Percentiles rank a stretch among this genome's conserved stretches.
phyloP scores from a whole-genome alignment of 2,113 vertebrate species.

The Acanthisitta chloris region DNA sequence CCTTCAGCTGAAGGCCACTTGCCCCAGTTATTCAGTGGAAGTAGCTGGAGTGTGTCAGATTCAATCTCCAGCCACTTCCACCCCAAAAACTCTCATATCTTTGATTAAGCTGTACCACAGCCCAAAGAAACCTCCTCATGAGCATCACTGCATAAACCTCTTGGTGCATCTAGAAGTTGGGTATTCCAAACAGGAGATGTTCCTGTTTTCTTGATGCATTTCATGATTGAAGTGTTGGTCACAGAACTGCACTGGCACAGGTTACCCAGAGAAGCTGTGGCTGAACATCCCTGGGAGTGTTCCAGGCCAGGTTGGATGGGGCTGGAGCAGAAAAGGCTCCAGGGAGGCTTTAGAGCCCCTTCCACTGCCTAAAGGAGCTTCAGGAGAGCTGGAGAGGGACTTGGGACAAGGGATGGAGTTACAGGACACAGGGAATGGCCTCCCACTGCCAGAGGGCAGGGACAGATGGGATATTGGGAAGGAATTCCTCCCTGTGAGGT shows the following conservation, averaged over 20 bases:
- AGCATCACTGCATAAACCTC: accelerated
- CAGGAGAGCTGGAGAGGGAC: no score
- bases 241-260: neutral
- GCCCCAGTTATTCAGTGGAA: neutral
- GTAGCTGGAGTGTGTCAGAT: neutral
- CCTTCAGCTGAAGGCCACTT: neutral
- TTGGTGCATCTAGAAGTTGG: neutral
- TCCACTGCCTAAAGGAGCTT: no score
- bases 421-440: no score
- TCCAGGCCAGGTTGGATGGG: accelerated
- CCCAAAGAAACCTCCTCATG: neutral
- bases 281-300: no score
- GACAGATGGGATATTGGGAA: no score
- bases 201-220: accelerated
- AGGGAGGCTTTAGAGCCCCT: no score
- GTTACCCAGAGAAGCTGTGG: neutral
- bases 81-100: neutral
- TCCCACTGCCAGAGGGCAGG: no score
- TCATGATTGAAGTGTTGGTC: neutral
- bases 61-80: neutral
- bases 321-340: no score
- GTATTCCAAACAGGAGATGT: neutral
- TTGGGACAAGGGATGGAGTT: no score
- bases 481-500: no score
- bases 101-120: neutral